Conservation (phyloP, 2,113 vertebrate genomes). For the Glaucidium brasilianum region DNA sequence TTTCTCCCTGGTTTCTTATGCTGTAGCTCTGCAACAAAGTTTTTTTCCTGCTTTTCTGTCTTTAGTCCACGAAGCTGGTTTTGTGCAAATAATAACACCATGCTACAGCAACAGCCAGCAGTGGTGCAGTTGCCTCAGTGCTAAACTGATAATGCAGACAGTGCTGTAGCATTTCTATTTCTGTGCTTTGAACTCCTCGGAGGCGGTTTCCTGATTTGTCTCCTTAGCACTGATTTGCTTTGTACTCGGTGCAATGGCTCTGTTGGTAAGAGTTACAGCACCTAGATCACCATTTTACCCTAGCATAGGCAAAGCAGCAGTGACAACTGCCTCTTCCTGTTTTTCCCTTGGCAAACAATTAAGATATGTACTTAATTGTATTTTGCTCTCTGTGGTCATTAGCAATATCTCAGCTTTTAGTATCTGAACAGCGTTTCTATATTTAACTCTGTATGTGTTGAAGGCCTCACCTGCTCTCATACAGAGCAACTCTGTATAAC, state of each 20-base stretch:
- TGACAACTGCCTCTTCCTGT: background rate
- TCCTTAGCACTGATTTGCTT: background rate
- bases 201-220: background rate
- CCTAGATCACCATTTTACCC: background rate
- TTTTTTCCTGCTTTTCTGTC: background rate
- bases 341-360: background rate
- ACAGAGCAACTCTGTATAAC: background rate
- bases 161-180: background rate
- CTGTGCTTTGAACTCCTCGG: background rate
- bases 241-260: background rate
- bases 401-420: background rate
- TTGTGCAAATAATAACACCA: background rate
- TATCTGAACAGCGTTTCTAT: background rate
- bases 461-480: background rate
- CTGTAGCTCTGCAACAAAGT: background rate
- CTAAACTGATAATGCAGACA: background rate
- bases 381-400: conserved; percentile 1
- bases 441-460: background rate
- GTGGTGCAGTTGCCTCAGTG: background rate
- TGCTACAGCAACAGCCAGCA: background rate
- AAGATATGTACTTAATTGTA: conserved; percentile 5
- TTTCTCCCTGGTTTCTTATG: background rate
- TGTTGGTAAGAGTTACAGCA: background rate
- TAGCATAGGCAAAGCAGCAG: background rate
- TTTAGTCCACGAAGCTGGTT: background rate